Percentiles rank a stretch among this genome's conserved stretches.
Evolutionary conservation across 2,797 vertebrate species (phyloP).

Genomic region (Menidia menidia): DNA sequence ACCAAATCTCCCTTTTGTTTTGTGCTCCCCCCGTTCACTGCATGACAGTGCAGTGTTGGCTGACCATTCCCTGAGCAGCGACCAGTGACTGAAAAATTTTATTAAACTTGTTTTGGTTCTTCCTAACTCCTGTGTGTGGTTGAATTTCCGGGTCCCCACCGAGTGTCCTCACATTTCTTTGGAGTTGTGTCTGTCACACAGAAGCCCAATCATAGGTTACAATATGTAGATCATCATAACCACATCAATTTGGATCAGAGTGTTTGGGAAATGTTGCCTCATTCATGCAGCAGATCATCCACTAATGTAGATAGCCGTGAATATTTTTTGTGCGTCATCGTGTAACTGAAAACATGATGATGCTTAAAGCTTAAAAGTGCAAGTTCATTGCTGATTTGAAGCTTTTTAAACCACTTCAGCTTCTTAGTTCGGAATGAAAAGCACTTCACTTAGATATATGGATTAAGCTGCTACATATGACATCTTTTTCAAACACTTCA

Average conservation of each 20-base stretch:
- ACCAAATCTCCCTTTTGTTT: too few relatives aligned
- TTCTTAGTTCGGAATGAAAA: conserved; percentile 7
- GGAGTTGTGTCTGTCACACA: neutral
- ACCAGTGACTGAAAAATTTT: too few relatives aligned
- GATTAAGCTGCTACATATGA: conserved; percentile 27
- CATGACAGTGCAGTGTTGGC: too few relatives aligned
- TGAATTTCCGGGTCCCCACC: too few relatives aligned
- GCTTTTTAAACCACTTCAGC: conserved; percentile 28
- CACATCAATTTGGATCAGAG: neutral
- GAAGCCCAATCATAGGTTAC: neutral
- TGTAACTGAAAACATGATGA: conserved; percentile 24
- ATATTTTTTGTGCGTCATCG: conserved; percentile 13
- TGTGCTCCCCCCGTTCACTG: too few relatives aligned
- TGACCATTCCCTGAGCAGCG: too few relatives aligned
- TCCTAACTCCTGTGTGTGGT: too few relatives aligned
- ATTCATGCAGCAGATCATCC: neutral
- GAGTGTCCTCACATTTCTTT: too few relatives aligned
- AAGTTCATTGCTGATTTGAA: conserved; percentile 19
- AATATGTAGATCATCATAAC: neutral
- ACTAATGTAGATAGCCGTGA: conserved; percentile 1
- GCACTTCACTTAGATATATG: conserved; percentile 40
- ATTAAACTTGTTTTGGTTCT: too few relatives aligned
- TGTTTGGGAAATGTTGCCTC: neutral
- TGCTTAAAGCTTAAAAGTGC: conserved; percentile 15
- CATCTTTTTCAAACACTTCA: conserved; percentile 26